Evolutionary conservation across 2,113 vertebrate genomes (phyloP), one percentile per base, ranked within the genome.

Genomic region (Nesogale talazaci): DNA sequence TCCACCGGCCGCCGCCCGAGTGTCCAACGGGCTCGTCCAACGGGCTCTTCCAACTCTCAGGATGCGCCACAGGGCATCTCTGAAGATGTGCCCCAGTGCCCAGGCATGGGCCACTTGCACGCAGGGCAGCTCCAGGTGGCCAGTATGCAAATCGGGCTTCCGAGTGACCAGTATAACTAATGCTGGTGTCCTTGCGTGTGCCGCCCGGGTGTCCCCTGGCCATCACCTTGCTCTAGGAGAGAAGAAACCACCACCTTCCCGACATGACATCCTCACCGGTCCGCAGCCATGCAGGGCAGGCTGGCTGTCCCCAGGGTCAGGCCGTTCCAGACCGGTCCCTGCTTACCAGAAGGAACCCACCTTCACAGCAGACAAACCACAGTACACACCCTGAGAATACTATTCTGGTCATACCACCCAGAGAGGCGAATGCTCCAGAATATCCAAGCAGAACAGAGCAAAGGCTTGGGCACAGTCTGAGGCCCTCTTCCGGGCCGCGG

Each of bases 341-440:
- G 88, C 89, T 91, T 31, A 14, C 23, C 59, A 93, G 90, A 20
- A 85, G 78, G 69, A 95, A 86, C 38, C 91, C 74, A 74, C 77
- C 92, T 93, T 95, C 92, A 94, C 86, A 95, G 94, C 92, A 95
- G 95, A 93, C 87, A 79, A 89, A 92, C 75, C 83, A 92, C 75
- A 36, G 65, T 92, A 92, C 79, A 86, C 80, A 93, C 96, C 97
- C 97, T 97, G 97, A 97, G 97, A 97, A 96, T 90, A 86, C 20
- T 94, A 94, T 93, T 95, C 91, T 94, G 93, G 76, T 85, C 79
- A 88, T 52, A 52, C 46, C 46, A 10, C 46, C 46, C 88, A 87
- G 91, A 93, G 85, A 96, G 94, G 94, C 89, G 93, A 94, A 80
- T 83, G 59, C 91, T 93, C 81, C 91, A 86, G 82, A 56, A 92